Conservation (phyloP, 2,888 invertebrate species). For the Holacanthella duospinosa region DNA sequence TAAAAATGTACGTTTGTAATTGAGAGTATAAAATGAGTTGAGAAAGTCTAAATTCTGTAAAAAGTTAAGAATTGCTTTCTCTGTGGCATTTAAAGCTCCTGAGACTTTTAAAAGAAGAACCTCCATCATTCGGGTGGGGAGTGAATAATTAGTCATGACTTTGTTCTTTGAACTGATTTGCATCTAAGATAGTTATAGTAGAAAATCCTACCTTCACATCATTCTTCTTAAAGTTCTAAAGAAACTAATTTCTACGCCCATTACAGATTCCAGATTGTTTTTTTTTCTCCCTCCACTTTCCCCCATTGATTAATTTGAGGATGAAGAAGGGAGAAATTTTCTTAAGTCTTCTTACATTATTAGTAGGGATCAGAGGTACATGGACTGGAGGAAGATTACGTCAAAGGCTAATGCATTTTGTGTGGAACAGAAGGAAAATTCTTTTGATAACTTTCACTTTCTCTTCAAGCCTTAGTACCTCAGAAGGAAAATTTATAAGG, state of each 20-base stretch:
- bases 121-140: too few relatives aligned
- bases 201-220: not conserved
- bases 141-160: slow-evolving; percentile 17
- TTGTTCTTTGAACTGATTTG: slow-evolving; percentile 15
- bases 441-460: not conserved
- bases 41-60: not conserved
- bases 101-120: too few relatives aligned
- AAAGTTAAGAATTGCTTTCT: not conserved
- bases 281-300: slow-evolving; percentile 7
- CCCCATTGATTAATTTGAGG: slow-evolving; percentile 12
- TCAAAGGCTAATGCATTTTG: not conserved
- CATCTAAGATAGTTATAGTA: slow-evolving; percentile 1
- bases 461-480: too few relatives aligned
- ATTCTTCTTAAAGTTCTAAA: not conserved
- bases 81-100: slow-evolving; percentile 9
- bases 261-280: slow-evolving; percentile 14
- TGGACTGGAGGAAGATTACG: not conserved
- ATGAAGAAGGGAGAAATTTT: slow-evolving; percentile 2
- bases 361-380: not conserved
- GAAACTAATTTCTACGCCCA: slow-evolving; percentile 13
- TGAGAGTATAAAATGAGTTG: not conserved
- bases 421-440: not conserved
- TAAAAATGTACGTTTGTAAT: not conserved
- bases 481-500: too few relatives aligned
- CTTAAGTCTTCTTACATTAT: not conserved